These are phyloP conservation scores for Erpetoichthys calabaricus DNA, from an alignment of 2,797 vertebrate genomes.

Conservation along the genomic window DNA sequence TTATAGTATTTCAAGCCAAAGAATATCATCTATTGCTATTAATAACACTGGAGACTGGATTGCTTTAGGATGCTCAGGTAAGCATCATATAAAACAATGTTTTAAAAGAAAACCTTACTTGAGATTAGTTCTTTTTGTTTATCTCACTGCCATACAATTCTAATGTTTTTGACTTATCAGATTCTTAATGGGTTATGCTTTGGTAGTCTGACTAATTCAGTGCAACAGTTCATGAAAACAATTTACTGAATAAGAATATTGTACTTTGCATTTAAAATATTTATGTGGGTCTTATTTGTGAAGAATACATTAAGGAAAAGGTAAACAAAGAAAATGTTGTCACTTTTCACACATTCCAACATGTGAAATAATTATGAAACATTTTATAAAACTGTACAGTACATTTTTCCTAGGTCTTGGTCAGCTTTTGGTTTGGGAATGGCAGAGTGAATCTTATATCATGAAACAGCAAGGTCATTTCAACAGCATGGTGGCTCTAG, in stretches of 20 bases:
- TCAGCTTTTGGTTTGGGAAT: constrained; percentile 94
- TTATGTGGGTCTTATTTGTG: too few species aligned
- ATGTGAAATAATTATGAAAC: too few species aligned
- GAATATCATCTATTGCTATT: constrained; percentile 64
- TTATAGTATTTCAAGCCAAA: constrained; percentile 81
- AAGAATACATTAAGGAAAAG: too few species aligned
- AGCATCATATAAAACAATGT: constrained; percentile 6
- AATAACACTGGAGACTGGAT: constrained; percentile 90
- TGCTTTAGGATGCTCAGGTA: constrained; percentile 83
- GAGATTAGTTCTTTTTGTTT: background rate
- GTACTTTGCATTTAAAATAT: too few species aligned
- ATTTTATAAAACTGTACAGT: too few species aligned
- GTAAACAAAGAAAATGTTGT: too few species aligned
- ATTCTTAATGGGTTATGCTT: too few species aligned
- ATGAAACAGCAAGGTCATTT: constrained; percentile 96
- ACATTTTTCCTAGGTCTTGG: constrained; percentile 56
- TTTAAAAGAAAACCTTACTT: background rate
- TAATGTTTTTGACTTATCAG: too few species aligned
- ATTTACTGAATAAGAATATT: too few species aligned
- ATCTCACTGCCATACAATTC: background rate
- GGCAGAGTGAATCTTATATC: constrained; percentile 94
- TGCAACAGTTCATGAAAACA: too few species aligned
- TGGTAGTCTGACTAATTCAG: too few species aligned
- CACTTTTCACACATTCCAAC: too few species aligned
- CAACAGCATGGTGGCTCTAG: constrained; percentile 85